Evolutionary conservation across 2,888 invertebrate species (phyloP).

Genomic region (Caenorhabditis sinica): DNA sequence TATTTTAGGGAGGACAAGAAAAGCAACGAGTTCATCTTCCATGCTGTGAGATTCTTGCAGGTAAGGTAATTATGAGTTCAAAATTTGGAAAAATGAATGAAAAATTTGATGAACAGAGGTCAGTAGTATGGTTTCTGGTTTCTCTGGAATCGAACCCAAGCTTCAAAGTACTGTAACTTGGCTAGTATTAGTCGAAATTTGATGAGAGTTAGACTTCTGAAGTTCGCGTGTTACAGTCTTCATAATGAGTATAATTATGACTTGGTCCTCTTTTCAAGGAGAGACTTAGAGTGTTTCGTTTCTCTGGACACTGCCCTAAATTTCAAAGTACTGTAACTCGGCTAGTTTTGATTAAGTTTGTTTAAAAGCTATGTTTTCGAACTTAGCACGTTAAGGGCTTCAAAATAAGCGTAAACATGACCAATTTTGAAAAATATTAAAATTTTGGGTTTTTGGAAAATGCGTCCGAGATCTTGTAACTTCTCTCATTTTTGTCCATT

Average conservation of each 20-base stretch:
- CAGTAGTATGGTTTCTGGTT: too few species aligned
- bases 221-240: background rate
- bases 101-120: too few species aligned
- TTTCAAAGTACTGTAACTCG: background rate
- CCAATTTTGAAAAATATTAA: background rate
- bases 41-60: conserved; percentile 72
- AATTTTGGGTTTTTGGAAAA: background rate
- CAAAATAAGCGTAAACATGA: background rate
- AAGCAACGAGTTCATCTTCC: conserved; percentile 76
- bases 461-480: too few species aligned
- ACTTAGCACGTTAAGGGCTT: background rate
- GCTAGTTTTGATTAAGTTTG: background rate
- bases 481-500: too few species aligned
- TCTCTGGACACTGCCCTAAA: background rate
- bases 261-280: background rate
- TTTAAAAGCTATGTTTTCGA: background rate
- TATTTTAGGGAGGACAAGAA: conserved; percentile 69
- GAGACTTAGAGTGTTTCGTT: background rate
- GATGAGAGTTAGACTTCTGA: too few species aligned
- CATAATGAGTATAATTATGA: conserved; percentile 9
- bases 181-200: too few species aligned
- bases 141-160: too few species aligned
- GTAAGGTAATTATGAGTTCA: conserved; percentile 46
- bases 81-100: background rate
- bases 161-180: background rate